Percentiles rank a stretch among this genome's conserved stretches.
These are phyloP conservation scores for Gila orcuttii DNA, from an alignment of 2,113 vertebrate genomes.

Conservation along the genomic window DNA sequence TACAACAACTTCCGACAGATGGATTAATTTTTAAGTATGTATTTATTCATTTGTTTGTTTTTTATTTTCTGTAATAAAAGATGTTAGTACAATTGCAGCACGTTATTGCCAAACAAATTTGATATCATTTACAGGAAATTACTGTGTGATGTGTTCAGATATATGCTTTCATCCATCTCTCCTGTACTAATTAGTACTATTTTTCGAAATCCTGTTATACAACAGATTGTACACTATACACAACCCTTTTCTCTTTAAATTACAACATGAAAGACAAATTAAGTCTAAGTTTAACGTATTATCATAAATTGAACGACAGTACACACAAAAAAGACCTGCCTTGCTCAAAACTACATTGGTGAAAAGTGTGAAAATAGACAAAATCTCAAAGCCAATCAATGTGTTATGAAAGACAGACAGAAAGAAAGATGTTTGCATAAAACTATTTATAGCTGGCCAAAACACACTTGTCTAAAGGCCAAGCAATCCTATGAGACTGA, in stretches of 20 bases:
- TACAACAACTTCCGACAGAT: too few relatives aligned
- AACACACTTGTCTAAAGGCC: conserved; percentile 2
- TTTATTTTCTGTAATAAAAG: too few relatives aligned
- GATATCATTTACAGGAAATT: neutral
- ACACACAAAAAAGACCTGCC: neutral
- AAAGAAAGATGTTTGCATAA: neutral
- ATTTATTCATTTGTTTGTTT: too few relatives aligned
- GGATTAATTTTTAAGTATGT: too few relatives aligned
- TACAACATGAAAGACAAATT: neutral
- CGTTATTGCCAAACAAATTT: neutral
- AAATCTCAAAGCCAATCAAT: neutral
- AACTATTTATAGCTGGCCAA: conserved; percentile 33
- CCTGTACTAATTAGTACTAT: neutral
- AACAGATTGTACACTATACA: neutral
- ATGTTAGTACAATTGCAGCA: neutral
- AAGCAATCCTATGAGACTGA: conserved; percentile 12
- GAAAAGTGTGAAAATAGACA: neutral
- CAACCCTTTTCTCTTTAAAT: neutral
- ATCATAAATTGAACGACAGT: neutral
- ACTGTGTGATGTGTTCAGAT: neutral
- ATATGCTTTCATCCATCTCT: neutral
- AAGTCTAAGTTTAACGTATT: neutral
- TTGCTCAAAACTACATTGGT: neutral
- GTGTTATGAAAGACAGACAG: neutral
- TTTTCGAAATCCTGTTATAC: neutral